Conservation (phyloP, 2,113 vertebrate species). For the Raphicerus campestris region DNA sequence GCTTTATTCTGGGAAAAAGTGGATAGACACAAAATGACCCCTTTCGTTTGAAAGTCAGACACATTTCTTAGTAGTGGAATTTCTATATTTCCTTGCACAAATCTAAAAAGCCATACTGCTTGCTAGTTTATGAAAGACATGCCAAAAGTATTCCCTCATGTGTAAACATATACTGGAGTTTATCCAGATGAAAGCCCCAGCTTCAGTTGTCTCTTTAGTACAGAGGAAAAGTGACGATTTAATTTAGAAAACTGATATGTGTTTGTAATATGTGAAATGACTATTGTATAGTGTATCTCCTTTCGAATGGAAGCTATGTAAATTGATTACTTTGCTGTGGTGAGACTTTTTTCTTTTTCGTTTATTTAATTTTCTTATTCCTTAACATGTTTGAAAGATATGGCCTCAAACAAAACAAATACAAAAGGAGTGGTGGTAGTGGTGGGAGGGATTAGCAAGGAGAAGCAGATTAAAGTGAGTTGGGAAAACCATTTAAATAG, state of each 20-base stretch:
- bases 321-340: neutral
- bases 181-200: conserved; percentile 9
- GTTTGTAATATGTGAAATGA: conserved; percentile 20
- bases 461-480: neutral
- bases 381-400: neutral
- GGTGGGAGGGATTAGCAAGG: neutral
- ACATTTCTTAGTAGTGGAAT: neutral
- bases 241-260: neutral
- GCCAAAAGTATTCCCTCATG: neutral
- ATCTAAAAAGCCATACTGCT: neutral
- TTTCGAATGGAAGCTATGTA: neutral
- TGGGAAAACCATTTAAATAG: neutral
- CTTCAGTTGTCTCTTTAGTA: neutral
- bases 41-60: neutral
- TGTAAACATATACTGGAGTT: neutral
- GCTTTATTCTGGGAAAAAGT: conserved; percentile 9
- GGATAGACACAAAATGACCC: neutral
- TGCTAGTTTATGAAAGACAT: neutral
- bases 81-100: conserved; percentile 4
- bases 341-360: conserved; percentile 13
- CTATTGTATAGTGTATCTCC: neutral
- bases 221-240: neutral
- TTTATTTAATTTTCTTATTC: neutral
- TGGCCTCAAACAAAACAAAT: neutral
- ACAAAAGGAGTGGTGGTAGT: neutral